These are phyloP conservation scores for Acinonyx jubatus DNA, from an alignment of 2,113 vertebrate genomes.

Conservation along the genomic window DNA sequence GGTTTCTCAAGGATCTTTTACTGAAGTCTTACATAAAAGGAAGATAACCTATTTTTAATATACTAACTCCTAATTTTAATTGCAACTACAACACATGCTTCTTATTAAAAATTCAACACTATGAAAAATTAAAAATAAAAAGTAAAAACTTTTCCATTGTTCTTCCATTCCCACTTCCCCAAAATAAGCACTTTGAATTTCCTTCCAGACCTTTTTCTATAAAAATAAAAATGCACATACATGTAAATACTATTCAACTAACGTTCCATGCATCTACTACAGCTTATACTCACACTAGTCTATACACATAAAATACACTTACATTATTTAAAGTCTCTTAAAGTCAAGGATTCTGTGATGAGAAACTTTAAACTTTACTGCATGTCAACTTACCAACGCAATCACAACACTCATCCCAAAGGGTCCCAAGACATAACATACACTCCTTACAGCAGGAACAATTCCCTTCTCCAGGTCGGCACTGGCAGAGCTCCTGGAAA, in stretches of 20 bases:
- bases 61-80: slow-evolving; percentile 2
- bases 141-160: background rate
- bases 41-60: background rate
- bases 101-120: background rate
- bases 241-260: background rate
- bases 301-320: background rate
- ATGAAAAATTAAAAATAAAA: background rate
- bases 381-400: slow-evolving; percentile 93
- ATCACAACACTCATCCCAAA: slow-evolving; percentile 99
- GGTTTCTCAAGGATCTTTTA: background rate
- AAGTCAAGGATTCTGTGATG: background rate
- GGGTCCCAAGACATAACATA: slow-evolving; percentile 97
- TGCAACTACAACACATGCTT: background rate
- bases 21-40: background rate
- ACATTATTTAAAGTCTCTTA: background rate
- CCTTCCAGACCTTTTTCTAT: background rate
- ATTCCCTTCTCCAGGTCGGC: slow-evolving; percentile 95
- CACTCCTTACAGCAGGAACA: slow-evolving; percentile 99
- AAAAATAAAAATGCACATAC: background rate
- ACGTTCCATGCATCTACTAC: background rate
- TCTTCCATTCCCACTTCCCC: background rate
- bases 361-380: background rate
- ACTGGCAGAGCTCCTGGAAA: slow-evolving; percentile 97
- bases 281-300: background rate
- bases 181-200: slow-evolving; percentile 5